phyloP scores from a whole-genome alignment of 2,797 vertebrate genomes.

The Poeciliopsis infans region DNA sequence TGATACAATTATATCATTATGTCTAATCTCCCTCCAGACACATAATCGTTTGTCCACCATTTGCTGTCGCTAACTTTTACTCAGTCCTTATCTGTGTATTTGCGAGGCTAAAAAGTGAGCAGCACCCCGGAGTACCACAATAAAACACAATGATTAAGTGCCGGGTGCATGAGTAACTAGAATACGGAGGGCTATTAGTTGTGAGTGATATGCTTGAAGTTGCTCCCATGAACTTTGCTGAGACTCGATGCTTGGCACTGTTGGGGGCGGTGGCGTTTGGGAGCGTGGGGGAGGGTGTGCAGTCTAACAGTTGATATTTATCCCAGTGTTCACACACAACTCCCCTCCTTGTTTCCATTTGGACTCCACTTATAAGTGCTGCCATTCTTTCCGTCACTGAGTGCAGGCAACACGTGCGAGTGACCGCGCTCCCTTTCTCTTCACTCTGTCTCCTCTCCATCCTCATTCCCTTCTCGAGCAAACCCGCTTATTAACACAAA shows the following conservation, averaged over 20 bases:
- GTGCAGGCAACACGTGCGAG: slow-evolving; percentile 68
- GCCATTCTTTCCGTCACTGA: slow-evolving; percentile 63
- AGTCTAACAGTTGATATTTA: slow-evolving; percentile 63
- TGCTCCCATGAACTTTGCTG: slow-evolving; percentile 69
- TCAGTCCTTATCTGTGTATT: slow-evolving; percentile 58
- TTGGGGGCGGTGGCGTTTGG: slow-evolving; percentile 33
- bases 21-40: slow-evolving; percentile 44
- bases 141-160: slow-evolving; percentile 70
- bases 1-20: slow-evolving; percentile 32
- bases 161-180: slow-evolving; percentile 62
- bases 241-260: slow-evolving; percentile 52
- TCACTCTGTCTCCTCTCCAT: slow-evolving; percentile 38
- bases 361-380: slow-evolving; percentile 67
- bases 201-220: slow-evolving; percentile 79
- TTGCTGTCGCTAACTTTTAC: slow-evolving; percentile 58
- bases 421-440: slow-evolving; percentile 59
- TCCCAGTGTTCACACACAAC: slow-evolving; percentile 57
- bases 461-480: slow-evolving; percentile 46
- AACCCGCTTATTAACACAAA: slow-evolving; percentile 81
- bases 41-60: slow-evolving; percentile 65
- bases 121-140: slow-evolving; percentile 60
- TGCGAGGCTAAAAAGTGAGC: slow-evolving; percentile 53
- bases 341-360: slow-evolving; percentile 63
- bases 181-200: slow-evolving; percentile 76
- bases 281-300: slow-evolving; percentile 20